A percentile compares a stretch with the other conserved stretches of the same genome.
These are phyloP conservation scores for Mastacembelus armatus DNA, from an alignment of 2,797 vertebrate species.

Conservation along the genomic window DNA sequence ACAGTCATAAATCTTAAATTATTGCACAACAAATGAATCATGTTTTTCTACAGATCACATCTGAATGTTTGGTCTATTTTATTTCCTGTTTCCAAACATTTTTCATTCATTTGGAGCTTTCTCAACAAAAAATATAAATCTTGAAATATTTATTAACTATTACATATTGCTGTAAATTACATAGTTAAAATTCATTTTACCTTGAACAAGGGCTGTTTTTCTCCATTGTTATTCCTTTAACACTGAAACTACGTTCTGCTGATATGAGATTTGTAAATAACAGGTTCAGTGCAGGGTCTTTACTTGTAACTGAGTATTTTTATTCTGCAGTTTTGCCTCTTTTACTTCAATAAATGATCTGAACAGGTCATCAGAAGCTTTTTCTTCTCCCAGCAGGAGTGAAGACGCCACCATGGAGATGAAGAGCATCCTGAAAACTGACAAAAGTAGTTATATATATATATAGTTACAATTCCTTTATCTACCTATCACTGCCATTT, in stretches of 20 bases:
- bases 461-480: too few relatives aligned
- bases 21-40: not conserved
- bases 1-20: not conserved
- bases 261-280: not conserved
- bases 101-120: not conserved
- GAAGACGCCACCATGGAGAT: slow-evolving; percentile 47
- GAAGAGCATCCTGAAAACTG: slow-evolving; percentile 80
- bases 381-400: slow-evolving; percentile 26
- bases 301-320: not conserved
- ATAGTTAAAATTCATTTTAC: too few relatives aligned
- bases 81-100: not conserved
- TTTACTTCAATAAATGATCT: not conserved
- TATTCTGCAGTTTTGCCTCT: not conserved
- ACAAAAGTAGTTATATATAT: slow-evolving; percentile 72
- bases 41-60: not conserved
- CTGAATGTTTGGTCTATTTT: not conserved
- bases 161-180: not conserved
- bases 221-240: not conserved
- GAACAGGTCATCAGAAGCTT: not conserved
- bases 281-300: not conserved
- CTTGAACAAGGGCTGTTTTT: not conserved
- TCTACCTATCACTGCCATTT: not conserved
- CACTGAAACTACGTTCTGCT: not conserved
- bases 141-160: not conserved
- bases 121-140: not conserved